Evolutionary conservation across 1,140 invertebrate genomes (phyloP).

Genomic region (Parapsyche elsis): DNA sequence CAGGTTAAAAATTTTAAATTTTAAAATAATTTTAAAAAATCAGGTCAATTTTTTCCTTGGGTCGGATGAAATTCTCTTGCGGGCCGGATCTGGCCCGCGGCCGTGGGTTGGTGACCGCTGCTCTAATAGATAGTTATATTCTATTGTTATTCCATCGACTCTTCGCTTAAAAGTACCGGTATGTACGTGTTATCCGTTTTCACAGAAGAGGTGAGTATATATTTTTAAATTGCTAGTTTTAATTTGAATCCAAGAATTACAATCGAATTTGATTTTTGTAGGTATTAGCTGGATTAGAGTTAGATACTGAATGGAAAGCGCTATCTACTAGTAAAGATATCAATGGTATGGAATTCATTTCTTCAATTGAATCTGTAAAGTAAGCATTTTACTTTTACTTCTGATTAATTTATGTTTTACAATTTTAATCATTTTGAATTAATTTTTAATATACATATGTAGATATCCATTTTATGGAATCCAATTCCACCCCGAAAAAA

Average conservation of each 20-base stretch:
- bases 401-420: neutral
- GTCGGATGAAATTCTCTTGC: too few relatives aligned
- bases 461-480: conserved; percentile 87
- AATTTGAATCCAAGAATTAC: neutral
- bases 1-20: too few relatives aligned
- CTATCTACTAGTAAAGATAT: conserved; percentile 79
- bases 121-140: too few relatives aligned
- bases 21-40: too few relatives aligned
- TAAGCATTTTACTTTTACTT: conserved; percentile 57
- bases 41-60: too few relatives aligned
- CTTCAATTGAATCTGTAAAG: conserved; percentile 73
- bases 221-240: conserved; percentile 59
- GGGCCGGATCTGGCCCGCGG: too few relatives aligned
- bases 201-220: conserved; percentile 68
- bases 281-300: conserved; percentile 69
- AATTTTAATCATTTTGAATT: neutral
- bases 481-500: conserved; percentile 94
- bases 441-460: conserved; percentile 54
- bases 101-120: too few relatives aligned
- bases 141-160: too few relatives aligned
- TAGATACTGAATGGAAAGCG: conserved; percentile 74
- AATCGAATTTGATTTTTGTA: conserved; percentile 59
- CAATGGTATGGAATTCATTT: conserved; percentile 75
- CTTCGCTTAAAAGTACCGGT: too few relatives aligned
- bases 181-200: too few relatives aligned